Conservation (phyloP, 2,113 vertebrate genomes). For the Morone saxatilis region DNA sequence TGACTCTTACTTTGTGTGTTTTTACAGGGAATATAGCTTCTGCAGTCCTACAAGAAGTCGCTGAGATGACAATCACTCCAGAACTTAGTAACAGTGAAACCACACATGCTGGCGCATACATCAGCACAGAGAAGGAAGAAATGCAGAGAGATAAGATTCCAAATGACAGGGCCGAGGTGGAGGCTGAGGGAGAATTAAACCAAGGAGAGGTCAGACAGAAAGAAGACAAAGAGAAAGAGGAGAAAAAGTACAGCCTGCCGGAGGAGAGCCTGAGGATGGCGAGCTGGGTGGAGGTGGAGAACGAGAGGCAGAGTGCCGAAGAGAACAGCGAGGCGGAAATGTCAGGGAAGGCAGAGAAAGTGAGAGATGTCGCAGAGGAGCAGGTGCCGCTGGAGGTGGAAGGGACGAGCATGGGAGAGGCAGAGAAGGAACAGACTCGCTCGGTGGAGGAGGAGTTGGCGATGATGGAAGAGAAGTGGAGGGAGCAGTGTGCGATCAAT, state of each 20-base stretch:
- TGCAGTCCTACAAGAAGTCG: slow-evolving; percentile 62
- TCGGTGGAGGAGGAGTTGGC: slow-evolving; percentile 94
- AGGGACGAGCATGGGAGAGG: slow-evolving; percentile 44
- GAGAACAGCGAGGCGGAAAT: slow-evolving; percentile 14
- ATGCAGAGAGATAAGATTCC: slow-evolving; percentile 4
- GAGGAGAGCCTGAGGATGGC: slow-evolving; percentile 78
- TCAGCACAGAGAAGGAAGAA: slow-evolving; percentile 41
- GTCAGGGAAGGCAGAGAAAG: slow-evolving; percentile 3
- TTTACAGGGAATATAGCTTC: slow-evolving; percentile 64
- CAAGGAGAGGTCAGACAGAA: slow-evolving; percentile 11
- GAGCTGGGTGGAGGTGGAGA: slow-evolving; percentile 80
- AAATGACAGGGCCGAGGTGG: slow-evolving; percentile 56
- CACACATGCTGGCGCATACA: background rate
- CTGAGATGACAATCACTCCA: slow-evolving; percentile 52
- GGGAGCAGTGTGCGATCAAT: slow-evolving; percentile 93
- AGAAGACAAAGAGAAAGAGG: slow-evolving; percentile 21
- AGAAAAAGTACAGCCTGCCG: slow-evolving; percentile 54
- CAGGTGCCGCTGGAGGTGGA: slow-evolving; percentile 24
- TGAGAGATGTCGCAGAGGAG: background rate
- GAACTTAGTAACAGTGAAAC: slow-evolving; percentile 30
- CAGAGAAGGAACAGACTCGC: slow-evolving; percentile 74
- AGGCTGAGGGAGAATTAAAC: slow-evolving; percentile 18
- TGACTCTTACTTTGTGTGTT: background rate
- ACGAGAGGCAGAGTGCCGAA: slow-evolving; percentile 32
- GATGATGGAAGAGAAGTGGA: slow-evolving; percentile 95